Evolutionary conservation across 2,888 invertebrate species (phyloP), one percentile per base, ranked within the genome.

Genomic region (Pseudeuparius sepicola): DNA sequence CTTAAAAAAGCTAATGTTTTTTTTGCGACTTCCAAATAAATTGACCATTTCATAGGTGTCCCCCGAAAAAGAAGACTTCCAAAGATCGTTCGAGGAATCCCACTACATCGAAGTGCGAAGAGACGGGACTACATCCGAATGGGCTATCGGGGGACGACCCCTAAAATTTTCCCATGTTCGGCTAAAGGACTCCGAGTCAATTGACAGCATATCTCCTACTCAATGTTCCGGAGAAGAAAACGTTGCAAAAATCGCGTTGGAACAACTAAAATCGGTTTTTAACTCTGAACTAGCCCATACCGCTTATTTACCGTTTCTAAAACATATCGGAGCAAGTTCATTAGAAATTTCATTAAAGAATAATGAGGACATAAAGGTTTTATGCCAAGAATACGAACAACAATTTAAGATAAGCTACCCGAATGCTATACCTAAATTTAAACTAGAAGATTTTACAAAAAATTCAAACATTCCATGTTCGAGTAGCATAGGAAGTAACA

Each of bases 201-300:
- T 71, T 36, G 67, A 74, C 45, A 75, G 76, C 24, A 70, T 73
- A 52, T 71, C 76, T 9, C 77, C 78, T 20, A 16, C 32, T 12
- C 34, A 25, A 2, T 29, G 29, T 11, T 7, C 39, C 11, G 40
- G 46, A 4, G 56, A 60, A 42, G 50, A 54, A 14, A 57, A 55
- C 42, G 54, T 55, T 37, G 31, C 48, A 34, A 41, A 45, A 31
- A 36, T 44, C 10, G 84, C 80, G 1, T 67, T 80, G 50, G 79
- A 85, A 47, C 92, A 94, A 61, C 64, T 94, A 15, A 69, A 74
- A 24, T 66, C 76, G 52, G 88, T 89, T 1, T 92, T 94, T 58
- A 83, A 83, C 11, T 73, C 82, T 3, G 81, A 85, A 55, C 65
- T 96, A 40, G 94, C 94, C 1, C 78, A 88, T 53, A 72, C 75